These are phyloP conservation scores for Fabriciana adippe DNA, from an alignment of 2,888 invertebrate species.

Conservation along the genomic window DNA sequence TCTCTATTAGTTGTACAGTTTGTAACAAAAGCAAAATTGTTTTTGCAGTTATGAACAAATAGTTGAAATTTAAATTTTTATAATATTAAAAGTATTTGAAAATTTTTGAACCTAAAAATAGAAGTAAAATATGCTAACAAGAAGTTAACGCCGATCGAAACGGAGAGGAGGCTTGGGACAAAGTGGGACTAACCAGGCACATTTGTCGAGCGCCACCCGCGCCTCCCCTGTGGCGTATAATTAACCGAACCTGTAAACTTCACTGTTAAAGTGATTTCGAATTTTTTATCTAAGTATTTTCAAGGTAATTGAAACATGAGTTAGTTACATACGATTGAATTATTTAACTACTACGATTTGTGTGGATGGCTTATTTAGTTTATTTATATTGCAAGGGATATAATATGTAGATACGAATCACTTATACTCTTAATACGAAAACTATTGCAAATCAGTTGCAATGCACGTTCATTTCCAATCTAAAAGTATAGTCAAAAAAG, in stretches of 20 bases:
- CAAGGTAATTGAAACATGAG: background rate
- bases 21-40: too few relatives aligned
- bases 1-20: too few relatives aligned
- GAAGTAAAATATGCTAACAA: constrained; percentile 29
- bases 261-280: constrained; percentile 36
- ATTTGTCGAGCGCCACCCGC: constrained; percentile 62
- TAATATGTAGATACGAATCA: too few relatives aligned
- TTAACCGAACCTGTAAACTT: constrained; percentile 56
- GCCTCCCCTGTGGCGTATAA: constrained; percentile 61
- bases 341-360: too few relatives aligned
- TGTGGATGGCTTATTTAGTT: too few relatives aligned
- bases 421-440: too few relatives aligned
- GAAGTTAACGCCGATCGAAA: constrained; percentile 36
- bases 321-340: background rate
- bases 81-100: background rate
- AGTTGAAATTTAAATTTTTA: background rate
- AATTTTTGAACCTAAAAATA: constrained; percentile 5
- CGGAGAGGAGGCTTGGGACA: constrained; percentile 52
- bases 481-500: constrained; percentile 15
- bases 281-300: constrained; percentile 15
- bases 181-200: constrained; percentile 75
- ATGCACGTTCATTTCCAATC: background rate
- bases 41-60: background rate
- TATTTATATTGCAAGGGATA: too few relatives aligned
- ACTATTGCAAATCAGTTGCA: too few relatives aligned